Conservation (phyloP, 92 coral and sea anemone genomes). For the Palythoa grandiflora region DNA sequence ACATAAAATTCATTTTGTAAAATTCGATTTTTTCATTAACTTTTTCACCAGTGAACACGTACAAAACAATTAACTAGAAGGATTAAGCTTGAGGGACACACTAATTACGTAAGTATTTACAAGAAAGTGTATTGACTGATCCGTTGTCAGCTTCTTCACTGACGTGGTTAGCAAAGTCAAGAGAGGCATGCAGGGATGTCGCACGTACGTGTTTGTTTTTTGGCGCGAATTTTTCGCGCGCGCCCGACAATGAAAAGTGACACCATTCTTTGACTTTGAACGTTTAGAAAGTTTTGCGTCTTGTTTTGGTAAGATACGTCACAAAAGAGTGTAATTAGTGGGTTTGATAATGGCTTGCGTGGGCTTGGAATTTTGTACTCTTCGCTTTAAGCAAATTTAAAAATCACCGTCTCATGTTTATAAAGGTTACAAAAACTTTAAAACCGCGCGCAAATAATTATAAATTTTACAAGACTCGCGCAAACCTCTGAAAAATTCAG, state of each 20-base stretch:
- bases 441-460: background rate
- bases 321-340: too few relatives aligned
- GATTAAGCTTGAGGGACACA: too few relatives aligned
- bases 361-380: background rate
- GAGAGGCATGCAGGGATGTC: background rate
- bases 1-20: background rate
- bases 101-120: too few relatives aligned
- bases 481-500: background rate
- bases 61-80: too few relatives aligned
- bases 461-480: background rate
- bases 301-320: too few relatives aligned
- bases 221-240: background rate
- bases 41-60: too few relatives aligned
- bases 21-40: too few relatives aligned
- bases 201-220: background rate
- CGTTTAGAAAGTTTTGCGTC: too few relatives aligned
- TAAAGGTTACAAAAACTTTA: background rate
- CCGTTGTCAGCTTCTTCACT: background rate
- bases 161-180: too few relatives aligned
- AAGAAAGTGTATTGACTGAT: background rate
- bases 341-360: too few relatives aligned
- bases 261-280: background rate
- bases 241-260: background rate
- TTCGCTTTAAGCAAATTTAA: background rate
- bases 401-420: background rate